phyloP scores from a whole-genome alignment of 1,140 invertebrate species.

The Ditylenchus dipsaci region DNA sequence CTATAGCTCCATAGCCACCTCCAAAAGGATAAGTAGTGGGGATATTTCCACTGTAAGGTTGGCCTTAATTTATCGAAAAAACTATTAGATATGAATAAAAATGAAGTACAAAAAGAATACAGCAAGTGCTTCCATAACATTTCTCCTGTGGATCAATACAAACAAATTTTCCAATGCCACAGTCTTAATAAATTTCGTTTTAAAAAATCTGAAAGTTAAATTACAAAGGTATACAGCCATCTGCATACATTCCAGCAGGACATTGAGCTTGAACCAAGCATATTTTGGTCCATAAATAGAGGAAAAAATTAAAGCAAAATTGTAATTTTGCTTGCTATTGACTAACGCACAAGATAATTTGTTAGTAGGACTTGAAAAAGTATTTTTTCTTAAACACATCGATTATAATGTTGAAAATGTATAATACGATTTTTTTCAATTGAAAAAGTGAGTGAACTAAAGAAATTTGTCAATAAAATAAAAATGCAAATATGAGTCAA shows the following conservation, averaged over 20 bases:
- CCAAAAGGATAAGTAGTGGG: not conserved
- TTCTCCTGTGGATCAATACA: not conserved
- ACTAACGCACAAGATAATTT: too few species aligned
- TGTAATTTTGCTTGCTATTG: too few species aligned
- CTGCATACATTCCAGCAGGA: not conserved
- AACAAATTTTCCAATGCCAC: not conserved
- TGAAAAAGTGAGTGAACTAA: too few species aligned
- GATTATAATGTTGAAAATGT: too few species aligned
- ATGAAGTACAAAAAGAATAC: not conserved
- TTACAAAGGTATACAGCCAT: not conserved
- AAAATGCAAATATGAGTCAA: too few species aligned
- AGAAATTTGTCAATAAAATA: too few species aligned
- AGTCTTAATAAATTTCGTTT: not conserved
- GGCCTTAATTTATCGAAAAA: not conserved
- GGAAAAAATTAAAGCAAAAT: too few species aligned
- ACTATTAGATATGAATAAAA: not conserved
- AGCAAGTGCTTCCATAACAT: not conserved
- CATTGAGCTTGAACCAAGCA: constrained; percentile 1
- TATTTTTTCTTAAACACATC: too few species aligned
- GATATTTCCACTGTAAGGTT: not conserved
- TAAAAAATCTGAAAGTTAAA: not conserved
- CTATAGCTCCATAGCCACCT: not conserved
- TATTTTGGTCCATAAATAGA: too few species aligned
- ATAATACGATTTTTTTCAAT: too few species aligned
- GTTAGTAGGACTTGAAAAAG: too few species aligned